Evolutionary conservation across 2,113 vertebrate species (phyloP).

Genomic region (Ovibos moschatus): DNA sequence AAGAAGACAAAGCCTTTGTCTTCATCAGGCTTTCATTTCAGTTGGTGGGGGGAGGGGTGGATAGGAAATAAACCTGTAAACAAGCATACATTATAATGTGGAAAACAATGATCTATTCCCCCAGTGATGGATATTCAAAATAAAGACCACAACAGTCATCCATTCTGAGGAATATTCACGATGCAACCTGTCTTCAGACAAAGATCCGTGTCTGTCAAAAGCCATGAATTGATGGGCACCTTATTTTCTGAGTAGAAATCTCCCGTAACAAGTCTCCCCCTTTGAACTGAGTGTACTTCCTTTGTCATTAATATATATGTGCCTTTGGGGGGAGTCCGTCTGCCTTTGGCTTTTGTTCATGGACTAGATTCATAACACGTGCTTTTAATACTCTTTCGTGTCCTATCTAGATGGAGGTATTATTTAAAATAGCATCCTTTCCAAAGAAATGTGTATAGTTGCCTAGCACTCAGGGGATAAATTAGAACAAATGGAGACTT

Average conservation of each 20-base stretch:
- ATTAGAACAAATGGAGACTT: neutral
- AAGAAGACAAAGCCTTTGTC: neutral
- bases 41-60: neutral
- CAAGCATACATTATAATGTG: neutral
- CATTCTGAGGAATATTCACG: neutral
- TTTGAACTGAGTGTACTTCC: neutral
- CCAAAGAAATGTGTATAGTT: conserved; percentile 42
- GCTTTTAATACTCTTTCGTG: neutral
- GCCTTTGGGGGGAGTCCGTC: neutral
- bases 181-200: neutral
- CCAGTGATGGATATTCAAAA: neutral
- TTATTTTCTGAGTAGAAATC: neutral
- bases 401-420: neutral
- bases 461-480: conserved; percentile 1
- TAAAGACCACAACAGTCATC: neutral
- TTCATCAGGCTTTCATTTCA: neutral
- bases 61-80: neutral
- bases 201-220: neutral
- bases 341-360: neutral
- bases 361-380: neutral
- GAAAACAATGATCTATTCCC: neutral
- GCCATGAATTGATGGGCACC: neutral
- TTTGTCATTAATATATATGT: neutral
- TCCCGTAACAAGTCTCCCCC: neutral
- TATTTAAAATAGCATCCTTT: conserved; percentile 8